Base-by-base conservation (phyloP, 2,113 vertebrate genomes). In the Fulica atra region DNA sequence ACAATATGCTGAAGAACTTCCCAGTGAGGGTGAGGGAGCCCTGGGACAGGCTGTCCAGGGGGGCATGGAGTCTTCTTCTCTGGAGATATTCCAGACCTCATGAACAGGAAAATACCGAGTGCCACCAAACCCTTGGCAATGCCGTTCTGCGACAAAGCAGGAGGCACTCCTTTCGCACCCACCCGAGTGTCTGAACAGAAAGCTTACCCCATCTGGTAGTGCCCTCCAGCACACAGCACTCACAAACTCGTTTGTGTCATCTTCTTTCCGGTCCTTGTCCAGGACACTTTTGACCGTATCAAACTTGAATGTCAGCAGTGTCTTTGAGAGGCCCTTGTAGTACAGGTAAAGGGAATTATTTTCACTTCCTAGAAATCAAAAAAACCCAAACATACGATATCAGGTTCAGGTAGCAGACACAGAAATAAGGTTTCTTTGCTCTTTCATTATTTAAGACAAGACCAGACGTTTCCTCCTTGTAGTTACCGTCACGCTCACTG, bases 271-370 rank as follows among this genome's bases (percentile, higher is more conserved):
- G 93, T 99, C 99, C 96, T 99, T 99, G 97, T 99, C 99, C 98
- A 99, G 96, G 51, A 99, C 99, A 46, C 99, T 99, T 97, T 99
- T 99, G 91, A 99, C 99, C 8, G 99, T 99, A 98, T 99, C 99
- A 96, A 99, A 99, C 95, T 99, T 99, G 98, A 99, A 99, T 0
- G 99, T 99, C 93, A 99, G 97, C 97, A 99, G 98, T 70, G 99
- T 99, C 98, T 99, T 99, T 97, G 99, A 99, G 95, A 99, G 99
- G 92, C 99, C 99, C 96, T 99, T 99, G 96, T 99, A 99, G 98
- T 99, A 99, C 16, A 99, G 96, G 97, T 99, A 99, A 80, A 99
- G 98, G 78, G 99, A 99, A 96, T 99, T 99, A 98, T 99, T 99
- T 98, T 99, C 99, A 42, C 99, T 99, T 98, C 99, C 99, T 98